Conservation (phyloP, 2,797 vertebrate species). For the Pseudochaenichthys georgianus region DNA sequence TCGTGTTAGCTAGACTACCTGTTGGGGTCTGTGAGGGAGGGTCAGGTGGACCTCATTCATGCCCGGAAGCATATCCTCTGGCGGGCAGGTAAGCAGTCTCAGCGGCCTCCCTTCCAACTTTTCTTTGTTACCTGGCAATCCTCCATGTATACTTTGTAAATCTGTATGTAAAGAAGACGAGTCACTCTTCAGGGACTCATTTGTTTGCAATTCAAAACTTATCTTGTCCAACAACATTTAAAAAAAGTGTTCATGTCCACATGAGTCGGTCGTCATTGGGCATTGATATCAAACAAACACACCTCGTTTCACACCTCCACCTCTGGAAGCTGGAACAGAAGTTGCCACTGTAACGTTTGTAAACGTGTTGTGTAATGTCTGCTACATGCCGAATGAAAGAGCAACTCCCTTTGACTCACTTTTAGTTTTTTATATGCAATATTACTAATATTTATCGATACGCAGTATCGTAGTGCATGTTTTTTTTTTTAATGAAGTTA, state of each 20-base stretch:
- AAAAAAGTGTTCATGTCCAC: fast-evolving
- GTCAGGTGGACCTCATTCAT: conserved; percentile 35
- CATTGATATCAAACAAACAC: background rate
- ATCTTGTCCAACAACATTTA: fast-evolving
- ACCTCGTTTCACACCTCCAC: too few species aligned
- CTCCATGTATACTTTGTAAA: too few species aligned
- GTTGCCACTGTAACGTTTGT: background rate
- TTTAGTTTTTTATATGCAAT: background rate
- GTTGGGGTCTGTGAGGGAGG: conserved; percentile 13
- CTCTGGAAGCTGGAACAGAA: background rate
- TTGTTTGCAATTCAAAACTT: too few species aligned
- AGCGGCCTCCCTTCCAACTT: background rate
- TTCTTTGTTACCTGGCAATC: background rate
- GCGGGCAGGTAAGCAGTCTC: conserved; percentile 10
- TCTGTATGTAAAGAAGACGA: background rate
- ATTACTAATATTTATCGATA: fast-evolving
- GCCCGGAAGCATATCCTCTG: background rate
- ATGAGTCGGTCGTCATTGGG: background rate
- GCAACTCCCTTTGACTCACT: background rate
- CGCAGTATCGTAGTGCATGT: background rate
- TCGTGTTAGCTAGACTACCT: background rate
- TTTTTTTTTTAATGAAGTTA: background rate
- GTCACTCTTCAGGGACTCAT: fast-evolving
- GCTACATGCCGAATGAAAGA: background rate
- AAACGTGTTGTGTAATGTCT: background rate